These are phyloP conservation scores for Nyleta sp. DNA, from an alignment of 2,888 invertebrate species.

Conservation along the genomic window DNA sequence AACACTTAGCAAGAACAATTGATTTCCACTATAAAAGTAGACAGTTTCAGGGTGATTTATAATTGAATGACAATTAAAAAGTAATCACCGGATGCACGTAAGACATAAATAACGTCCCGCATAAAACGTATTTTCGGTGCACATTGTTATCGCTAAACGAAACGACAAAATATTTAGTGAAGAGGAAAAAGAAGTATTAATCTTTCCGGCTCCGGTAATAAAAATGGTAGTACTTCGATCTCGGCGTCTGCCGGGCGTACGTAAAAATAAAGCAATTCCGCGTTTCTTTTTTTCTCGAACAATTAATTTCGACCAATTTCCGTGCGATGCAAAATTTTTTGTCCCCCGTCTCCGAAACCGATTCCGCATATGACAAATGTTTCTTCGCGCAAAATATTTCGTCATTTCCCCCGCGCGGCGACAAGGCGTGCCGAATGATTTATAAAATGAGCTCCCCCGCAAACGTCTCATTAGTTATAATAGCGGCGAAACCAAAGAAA, in stretches of 20 bases:
- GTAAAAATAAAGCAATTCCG: conserved; percentile 39
- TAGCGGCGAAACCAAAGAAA: not conserved
- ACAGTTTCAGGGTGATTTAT: not conserved
- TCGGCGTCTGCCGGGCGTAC: conserved; percentile 16
- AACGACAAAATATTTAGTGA: conserved; percentile 41
- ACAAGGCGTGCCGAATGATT: not conserved
- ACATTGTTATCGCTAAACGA: conserved; percentile 30
- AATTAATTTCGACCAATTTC: conserved; percentile 47
- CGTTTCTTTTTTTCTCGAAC: conserved; percentile 9
- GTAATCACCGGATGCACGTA: not conserved
- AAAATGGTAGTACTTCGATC: conserved; percentile 47
- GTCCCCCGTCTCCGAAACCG: not conserved
- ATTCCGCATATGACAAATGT: not conserved
- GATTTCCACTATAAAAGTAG: no score
- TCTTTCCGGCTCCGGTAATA: conserved; percentile 30
- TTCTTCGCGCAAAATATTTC: not conserved
- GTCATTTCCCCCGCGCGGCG: not conserved
- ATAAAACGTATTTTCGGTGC: conserved; percentile 2
- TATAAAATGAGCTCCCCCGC: not conserved
- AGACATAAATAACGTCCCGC: conserved; percentile 15
- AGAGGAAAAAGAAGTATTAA: conserved; percentile 46
- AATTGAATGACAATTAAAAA: conserved; percentile 12
- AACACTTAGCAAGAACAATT: no score
- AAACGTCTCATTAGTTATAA: not conserved
- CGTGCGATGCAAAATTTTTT: conserved; percentile 18